These are phyloP conservation scores for Catharus fuscescens DNA, from an alignment of 2,113 vertebrate species.

Conservation along the genomic window DNA sequence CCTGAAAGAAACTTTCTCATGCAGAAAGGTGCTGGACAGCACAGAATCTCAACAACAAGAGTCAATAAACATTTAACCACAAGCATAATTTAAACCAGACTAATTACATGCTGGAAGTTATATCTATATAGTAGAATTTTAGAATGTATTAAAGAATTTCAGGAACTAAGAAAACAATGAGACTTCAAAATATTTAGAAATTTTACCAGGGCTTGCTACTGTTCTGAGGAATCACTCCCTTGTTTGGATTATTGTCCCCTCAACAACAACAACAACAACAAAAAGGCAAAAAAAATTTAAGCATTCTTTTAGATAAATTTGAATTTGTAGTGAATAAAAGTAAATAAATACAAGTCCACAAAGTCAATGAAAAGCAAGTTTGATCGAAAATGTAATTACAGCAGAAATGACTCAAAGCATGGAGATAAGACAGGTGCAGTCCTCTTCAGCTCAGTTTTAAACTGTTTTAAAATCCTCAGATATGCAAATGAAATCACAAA, in stretches of 20 bases:
- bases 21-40: not conserved
- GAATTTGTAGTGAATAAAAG: not conserved
- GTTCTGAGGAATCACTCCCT: not conserved
- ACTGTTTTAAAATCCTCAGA: not conserved
- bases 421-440: not conserved
- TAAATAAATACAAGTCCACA: not conserved
- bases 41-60: not conserved
- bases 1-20: not conserved
- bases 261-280: not conserved
- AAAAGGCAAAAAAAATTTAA: not conserved
- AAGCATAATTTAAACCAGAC: not conserved
- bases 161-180: not conserved
- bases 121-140: not conserved
- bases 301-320: not conserved
- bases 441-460: not conserved
- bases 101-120: not conserved
- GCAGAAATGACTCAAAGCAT: not conserved
- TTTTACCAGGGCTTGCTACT: not conserved
- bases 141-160: not conserved
- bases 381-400: not conserved
- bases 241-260: not conserved
- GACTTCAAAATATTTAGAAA: not conserved
- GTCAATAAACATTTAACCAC: not conserved
- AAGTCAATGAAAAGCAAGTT: not conserved
- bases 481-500: not conserved